These are phyloP conservation scores for Tapera naevia DNA, from an alignment of 2,797 vertebrate species.

Conservation along the genomic window DNA sequence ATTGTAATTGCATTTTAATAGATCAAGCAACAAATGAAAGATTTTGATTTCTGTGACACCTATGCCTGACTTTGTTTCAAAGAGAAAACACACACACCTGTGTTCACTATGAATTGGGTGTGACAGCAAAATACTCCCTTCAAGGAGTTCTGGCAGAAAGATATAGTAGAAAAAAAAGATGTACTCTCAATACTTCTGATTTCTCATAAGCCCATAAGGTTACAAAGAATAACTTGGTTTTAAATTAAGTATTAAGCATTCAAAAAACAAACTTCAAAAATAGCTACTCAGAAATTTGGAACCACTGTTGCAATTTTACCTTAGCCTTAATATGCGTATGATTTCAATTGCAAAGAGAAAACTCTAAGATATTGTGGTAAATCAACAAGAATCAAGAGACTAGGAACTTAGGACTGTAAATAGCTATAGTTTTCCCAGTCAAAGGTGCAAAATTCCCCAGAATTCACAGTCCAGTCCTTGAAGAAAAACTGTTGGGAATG, in stretches of 20 bases:
- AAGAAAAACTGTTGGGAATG: neutral
- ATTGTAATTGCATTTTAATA: constrained; percentile 49
- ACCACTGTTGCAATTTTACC: neutral
- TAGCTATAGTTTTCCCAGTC: neutral
- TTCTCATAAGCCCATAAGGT: neutral
- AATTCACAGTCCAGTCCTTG: neutral
- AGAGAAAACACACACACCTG: neutral
- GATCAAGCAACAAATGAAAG: constrained; percentile 30
- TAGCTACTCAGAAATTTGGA: neutral
- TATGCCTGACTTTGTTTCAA: neutral
- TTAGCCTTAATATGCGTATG: fast-evolving
- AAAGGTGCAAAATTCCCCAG: neutral
- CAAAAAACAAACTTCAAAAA: neutral
- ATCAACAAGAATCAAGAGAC: neutral
- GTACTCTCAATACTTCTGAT: neutral
- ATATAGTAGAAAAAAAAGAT: neutral
- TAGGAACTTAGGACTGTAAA: neutral
- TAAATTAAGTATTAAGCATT: neutral
- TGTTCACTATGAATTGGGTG: neutral
- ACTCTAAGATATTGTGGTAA: neutral
- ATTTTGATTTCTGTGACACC: constrained; percentile 16
- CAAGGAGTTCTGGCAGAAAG: neutral
- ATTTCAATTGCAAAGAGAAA: neutral
- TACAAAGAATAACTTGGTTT: neutral
- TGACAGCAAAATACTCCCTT: neutral